Evolutionary conservation across 2,797 vertebrate species (phyloP), one percentile per base, ranked within the genome.

Genomic region (Chelonia mydas): DNA sequence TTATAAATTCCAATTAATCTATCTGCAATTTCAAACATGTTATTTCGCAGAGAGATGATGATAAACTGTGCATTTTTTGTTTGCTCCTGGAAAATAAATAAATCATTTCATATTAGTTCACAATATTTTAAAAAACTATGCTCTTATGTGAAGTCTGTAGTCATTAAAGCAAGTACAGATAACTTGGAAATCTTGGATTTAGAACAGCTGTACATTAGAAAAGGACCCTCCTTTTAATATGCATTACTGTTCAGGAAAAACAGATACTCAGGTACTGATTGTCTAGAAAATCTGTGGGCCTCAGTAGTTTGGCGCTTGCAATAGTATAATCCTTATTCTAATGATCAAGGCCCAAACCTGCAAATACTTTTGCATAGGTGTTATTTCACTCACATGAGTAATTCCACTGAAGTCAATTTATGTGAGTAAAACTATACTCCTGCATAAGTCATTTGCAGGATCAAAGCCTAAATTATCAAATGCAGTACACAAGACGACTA

Each of bases 41-140:
- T 99, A 98, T 99, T 99, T 95, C 99, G 98, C 98, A 99, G 98
- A 33, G 99, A 99, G 98, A 99, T 99, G 95, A 99, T 99, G 96
- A 99, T 99, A 93, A 99, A 99, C 95, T 99, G 99, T 77, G 99
- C 99, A 5, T 99, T 99, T 98, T 99, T 99, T 10, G 99, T 99
- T 98, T 99, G 99, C 68, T 99, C 99, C 99, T 99, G 98, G 25
- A 98, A 97, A 37, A 89, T 37, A 97, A 95, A 57, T 0, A 17
- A 31, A 2, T 12, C 3, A 9, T 3, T 3, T 15, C 3, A 7
- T 3, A 11, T 98, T 72, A 97, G 85, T 61, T 27, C 54, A 3
- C 0, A 1, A 59, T 11, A 5, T 50, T 61, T 51, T 55, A 59
- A 5, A 80, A 41, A 17, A 2, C 54, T 51, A 28, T 1, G 16